These are phyloP conservation scores for Denticeps clupeoides DNA, from an alignment of 2,797 vertebrate species.

Conservation along the genomic window DNA sequence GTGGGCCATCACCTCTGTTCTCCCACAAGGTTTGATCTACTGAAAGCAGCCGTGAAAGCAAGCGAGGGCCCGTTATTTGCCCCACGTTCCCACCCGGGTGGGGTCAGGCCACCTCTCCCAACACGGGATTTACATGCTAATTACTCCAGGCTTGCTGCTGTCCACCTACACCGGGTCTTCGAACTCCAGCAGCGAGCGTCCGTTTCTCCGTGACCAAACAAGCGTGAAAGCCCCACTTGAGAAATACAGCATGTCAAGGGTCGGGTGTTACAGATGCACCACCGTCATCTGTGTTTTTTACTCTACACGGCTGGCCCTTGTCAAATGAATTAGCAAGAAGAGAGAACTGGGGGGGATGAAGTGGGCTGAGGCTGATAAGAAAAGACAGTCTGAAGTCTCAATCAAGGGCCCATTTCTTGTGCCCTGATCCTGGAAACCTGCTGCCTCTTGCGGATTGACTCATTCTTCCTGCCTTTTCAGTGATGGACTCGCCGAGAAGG, in stretches of 20 bases:
- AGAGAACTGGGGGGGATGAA: not conserved
- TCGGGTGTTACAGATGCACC: conserved; percentile 11
- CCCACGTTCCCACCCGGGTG: conserved; percentile 7
- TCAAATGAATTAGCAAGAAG: conserved; percentile 16
- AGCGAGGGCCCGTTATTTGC: not conserved
- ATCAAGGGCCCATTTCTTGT: conserved; percentile 11
- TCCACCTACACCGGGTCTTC: conserved; percentile 6
- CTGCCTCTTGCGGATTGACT: conserved; percentile 5
- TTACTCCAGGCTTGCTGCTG: conserved; percentile 12
- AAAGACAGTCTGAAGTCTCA: conserved; percentile 16
- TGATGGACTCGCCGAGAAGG: conserved; percentile 3
- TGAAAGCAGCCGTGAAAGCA: conserved; percentile 17
- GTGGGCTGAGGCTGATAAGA: conserved; percentile 3
- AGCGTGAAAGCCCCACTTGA: conserved; percentile 10
- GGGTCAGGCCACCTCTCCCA: conserved; percentile 6
- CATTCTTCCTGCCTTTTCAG: conserved; percentile 5
- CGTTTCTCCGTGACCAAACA: conserved; percentile 21
- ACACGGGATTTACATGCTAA: conserved; percentile 29
- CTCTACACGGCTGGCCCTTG: conserved; percentile 11
- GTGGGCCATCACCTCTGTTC: too few species aligned
- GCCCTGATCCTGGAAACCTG: conserved; percentile 17
- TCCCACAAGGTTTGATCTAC: conserved; percentile 23
- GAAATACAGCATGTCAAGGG: conserved; percentile 26
- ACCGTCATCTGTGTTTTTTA: conserved; percentile 1
- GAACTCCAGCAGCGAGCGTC: conserved; percentile 9